Evolutionary conservation across 2,888 invertebrate species (phyloP).

Genomic region (Drosophila ezoana): DNA sequence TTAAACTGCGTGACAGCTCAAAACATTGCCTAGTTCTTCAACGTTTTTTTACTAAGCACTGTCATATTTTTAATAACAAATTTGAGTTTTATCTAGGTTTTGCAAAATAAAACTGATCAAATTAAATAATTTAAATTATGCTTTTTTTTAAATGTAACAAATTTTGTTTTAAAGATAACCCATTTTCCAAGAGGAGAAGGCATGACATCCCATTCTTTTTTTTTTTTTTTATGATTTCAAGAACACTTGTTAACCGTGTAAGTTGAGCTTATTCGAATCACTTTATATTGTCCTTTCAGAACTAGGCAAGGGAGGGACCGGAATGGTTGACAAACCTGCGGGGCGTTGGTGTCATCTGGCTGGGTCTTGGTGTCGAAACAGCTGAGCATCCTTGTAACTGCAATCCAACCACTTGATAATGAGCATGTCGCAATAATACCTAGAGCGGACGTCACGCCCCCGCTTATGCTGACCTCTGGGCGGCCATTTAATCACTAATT

Average conservation of each 20-base stretch:
- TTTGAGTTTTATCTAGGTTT: too few species aligned
- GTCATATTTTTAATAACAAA: too few species aligned
- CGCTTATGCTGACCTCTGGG: constrained; percentile 67
- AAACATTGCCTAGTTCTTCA: too few species aligned
- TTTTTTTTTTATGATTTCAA: neutral
- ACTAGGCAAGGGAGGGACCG: neutral
- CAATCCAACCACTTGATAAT: constrained; percentile 67
- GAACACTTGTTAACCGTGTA: constrained; percentile 29
- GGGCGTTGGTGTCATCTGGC: constrained; percentile 31
- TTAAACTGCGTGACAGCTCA: too few species aligned
- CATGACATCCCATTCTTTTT: too few species aligned
- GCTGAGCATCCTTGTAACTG: constrained; percentile 52
- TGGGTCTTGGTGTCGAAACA: constrained; percentile 42
- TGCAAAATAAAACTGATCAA: too few species aligned
- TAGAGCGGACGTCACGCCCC: constrained; percentile 33
- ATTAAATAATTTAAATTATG: too few species aligned
- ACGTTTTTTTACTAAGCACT: too few species aligned
- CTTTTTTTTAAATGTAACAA: too few species aligned
- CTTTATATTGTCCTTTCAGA: constrained; percentile 4
- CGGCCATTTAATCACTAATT: constrained; percentile 80
- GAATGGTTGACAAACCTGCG: neutral
- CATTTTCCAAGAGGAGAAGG: neutral
- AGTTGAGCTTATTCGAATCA: constrained; percentile 22
- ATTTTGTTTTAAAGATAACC: neutral
- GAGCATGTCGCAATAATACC: constrained; percentile 65